Evolutionary conservation across 1,140 invertebrate genomes (phyloP).

Genomic region (Schmidtea mediterranea): DNA sequence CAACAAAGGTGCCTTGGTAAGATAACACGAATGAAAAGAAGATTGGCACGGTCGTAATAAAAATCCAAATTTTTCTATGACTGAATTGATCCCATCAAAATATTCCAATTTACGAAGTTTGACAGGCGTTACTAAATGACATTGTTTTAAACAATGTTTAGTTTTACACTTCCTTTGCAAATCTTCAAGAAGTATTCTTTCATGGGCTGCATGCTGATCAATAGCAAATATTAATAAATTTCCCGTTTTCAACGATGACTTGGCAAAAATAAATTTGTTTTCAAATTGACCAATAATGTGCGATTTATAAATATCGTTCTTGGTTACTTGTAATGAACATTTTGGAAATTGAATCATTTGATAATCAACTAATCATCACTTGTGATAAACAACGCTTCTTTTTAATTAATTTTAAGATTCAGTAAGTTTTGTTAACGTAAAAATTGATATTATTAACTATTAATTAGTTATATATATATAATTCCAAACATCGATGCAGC

Average conservation of each 20-base stretch:
- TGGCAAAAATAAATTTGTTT: conserved; percentile 5
- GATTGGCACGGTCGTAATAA: background rate
- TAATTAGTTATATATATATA: too few species aligned
- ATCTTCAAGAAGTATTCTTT: conserved; percentile 6
- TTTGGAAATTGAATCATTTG: conserved; percentile 2
- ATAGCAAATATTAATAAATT: conserved; percentile 3
- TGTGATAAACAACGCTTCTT: too few species aligned
- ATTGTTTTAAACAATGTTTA: background rate
- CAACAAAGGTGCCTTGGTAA: conserved; percentile 1
- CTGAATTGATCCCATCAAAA: background rate
- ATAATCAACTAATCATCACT: too few species aligned
- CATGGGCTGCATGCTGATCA: conserved; percentile 7
- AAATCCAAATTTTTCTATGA: conserved; percentile 3
- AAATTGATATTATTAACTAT: too few species aligned
- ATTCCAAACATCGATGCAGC: too few species aligned
- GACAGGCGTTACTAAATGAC: background rate
- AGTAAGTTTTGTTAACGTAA: too few species aligned
- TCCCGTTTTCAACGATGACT: background rate
- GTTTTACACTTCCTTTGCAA: background rate
- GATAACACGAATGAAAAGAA: background rate
- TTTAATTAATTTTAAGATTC: too few species aligned
- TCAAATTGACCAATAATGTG: conserved; percentile 6
- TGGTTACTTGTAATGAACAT: background rate
- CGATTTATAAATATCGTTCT: background rate
- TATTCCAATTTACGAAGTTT: background rate